Evolutionary conservation across 2,888 invertebrate species (phyloP).

Genomic region (Phytoseiulus persimilis): DNA sequence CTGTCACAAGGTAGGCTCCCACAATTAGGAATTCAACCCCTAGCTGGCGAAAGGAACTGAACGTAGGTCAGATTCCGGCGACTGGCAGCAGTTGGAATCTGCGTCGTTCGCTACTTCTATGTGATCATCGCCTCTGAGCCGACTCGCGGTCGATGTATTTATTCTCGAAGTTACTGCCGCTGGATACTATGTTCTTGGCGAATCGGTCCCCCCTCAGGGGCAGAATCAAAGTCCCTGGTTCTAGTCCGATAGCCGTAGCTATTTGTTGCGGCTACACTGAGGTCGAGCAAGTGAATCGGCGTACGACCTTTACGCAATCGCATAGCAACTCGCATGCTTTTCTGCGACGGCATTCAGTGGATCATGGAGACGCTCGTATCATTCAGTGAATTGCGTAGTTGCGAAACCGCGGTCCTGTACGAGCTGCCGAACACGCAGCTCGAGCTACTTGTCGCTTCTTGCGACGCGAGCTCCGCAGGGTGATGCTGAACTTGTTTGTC

Average conservation of each 20-base stretch:
- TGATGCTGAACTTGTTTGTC: not conserved
- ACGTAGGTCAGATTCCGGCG: not conserved
- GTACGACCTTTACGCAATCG: not conserved
- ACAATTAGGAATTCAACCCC: not conserved
- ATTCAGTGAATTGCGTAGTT: not conserved
- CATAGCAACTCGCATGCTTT: not conserved
- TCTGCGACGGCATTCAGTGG: not conserved
- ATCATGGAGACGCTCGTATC: not conserved
- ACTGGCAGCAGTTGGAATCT: not conserved
- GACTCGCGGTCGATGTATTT: too few species aligned
- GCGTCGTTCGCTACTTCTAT: too few species aligned
- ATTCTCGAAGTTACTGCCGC: too few species aligned
- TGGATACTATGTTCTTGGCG: too few species aligned
- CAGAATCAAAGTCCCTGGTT: too few species aligned
- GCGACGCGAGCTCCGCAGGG: not conserved
- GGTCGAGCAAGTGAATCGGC: not conserved
- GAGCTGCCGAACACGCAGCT: not conserved
- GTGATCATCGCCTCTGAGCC: too few species aligned
- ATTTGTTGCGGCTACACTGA: not conserved
- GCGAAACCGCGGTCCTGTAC: not conserved
- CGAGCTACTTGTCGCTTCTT: not conserved
- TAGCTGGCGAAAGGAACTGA: not conserved
- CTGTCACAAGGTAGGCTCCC: not conserved
- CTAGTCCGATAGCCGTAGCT: not conserved
- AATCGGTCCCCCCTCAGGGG: too few species aligned